Conservation (phyloP, 1,140 invertebrate genomes). For the Lerema accius region DNA sequence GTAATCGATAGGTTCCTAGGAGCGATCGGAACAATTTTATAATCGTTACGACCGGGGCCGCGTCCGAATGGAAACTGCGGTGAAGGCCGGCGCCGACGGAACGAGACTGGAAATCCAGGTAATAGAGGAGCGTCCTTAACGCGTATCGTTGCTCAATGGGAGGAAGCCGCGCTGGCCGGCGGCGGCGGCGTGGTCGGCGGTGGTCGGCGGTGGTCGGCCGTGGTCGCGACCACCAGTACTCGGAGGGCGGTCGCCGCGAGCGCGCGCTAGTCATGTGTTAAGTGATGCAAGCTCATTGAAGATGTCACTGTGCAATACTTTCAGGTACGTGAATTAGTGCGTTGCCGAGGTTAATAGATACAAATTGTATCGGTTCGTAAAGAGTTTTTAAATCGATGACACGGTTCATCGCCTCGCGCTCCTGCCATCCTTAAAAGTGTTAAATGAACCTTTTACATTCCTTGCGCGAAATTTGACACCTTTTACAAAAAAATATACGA, state of each 20-base stretch:
- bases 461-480: too few relatives aligned
- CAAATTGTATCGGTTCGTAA: slow-evolving; percentile 1
- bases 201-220: slow-evolving; percentile 35
- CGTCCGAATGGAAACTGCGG: slow-evolving; percentile 46
- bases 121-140: slow-evolving; percentile 29
- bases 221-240: slow-evolving; percentile 40
- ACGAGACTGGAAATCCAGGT: slow-evolving; percentile 34
- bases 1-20: slow-evolving; percentile 38
- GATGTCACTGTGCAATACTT: slow-evolving; percentile 55
- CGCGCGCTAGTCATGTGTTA: slow-evolving; percentile 48
- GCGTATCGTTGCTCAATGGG: slow-evolving; percentile 45
- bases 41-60: slow-evolving; percentile 21
- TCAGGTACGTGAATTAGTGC: slow-evolving; percentile 55
- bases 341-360: slow-evolving; percentile 20
- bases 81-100: slow-evolving; percentile 32
- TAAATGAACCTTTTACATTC: background rate
- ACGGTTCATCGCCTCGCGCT: slow-evolving; percentile 11
- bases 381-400: slow-evolving; percentile 4
- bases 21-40: slow-evolving; percentile 14
- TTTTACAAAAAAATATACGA: too few relatives aligned
- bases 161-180: slow-evolving; percentile 42
- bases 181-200: slow-evolving; percentile 35
- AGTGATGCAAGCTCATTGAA: slow-evolving; percentile 44
- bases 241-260: slow-evolving; percentile 39
- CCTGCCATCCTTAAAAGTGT: background rate